Evolutionary conservation across 1,140 invertebrate species (phyloP), one percentile per base, ranked within the genome.

Genomic region (Saccostrea cuccullata): DNA sequence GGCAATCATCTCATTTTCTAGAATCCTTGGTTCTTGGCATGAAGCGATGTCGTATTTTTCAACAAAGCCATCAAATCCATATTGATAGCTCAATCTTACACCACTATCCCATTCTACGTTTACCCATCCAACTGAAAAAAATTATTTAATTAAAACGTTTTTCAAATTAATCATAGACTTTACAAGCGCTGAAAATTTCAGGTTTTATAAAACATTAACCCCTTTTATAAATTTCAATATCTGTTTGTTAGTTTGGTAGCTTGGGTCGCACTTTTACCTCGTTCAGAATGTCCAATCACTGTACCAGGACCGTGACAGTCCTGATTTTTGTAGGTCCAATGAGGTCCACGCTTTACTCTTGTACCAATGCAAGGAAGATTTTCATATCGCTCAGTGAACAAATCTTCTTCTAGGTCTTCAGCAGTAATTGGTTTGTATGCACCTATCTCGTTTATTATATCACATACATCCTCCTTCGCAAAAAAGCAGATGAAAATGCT

Each of bases 321-420:
- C 82, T 92, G 91, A 15, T 90, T 86, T 40, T 40, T 64, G 87
- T 89, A 91, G 64, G 88, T 89, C 91, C 91, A 92, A n/a, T 90
- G 88, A 40, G 84, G 88, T 3, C 91, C 91, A 56, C 90, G 70
- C 4, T 82, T 55, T 13, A 92, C 90, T 20, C 91, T 67, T 58
- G 89, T 90, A 6, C 91, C 91, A 30, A 92, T 85, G 0, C 88
- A 55, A n/a, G 87, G 87, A 55, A 92, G 85, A 12, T 86, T 30
- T 1, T 77, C 23, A 36, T 90, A 84, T 30, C 67, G 64, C 36
- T 86, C 85, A 3, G 23, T 55, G 23, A 73, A 40, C 2, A 85
- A n/a, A 2, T 55, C 30, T 9, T 47, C 20, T 30, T 73, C 30
- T 6, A 47, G 40, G 40, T 77, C 86, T 40, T 86, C 60, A 12